These are phyloP conservation scores for Coelopa frigida DNA, from an alignment of 1,140 invertebrate species.

Conservation along the genomic window DNA sequence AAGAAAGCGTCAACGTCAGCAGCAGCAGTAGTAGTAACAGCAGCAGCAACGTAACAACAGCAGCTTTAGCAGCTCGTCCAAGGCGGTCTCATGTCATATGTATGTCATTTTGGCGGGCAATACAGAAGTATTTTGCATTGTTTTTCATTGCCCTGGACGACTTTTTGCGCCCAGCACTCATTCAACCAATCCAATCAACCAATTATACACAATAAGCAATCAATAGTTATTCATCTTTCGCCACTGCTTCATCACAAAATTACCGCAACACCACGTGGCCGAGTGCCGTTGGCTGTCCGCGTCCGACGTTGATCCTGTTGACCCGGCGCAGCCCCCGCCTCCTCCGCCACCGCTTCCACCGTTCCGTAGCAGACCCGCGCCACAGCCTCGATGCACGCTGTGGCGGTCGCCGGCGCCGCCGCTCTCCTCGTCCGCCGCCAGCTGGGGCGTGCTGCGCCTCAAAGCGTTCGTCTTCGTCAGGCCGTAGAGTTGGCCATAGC, in stretches of 20 bases:
- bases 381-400: conserved; percentile 6
- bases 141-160: too few relatives aligned
- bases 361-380: conserved; percentile 8
- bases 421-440: conserved; percentile 17
- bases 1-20: too few relatives aligned
- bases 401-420: background rate
- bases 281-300: conserved; percentile 22
- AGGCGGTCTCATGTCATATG: too few relatives aligned
- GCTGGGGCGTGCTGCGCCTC: conserved; percentile 21
- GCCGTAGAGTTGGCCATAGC: conserved; percentile 12
- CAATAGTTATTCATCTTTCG: conserved; percentile 48
- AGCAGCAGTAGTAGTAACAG: too few relatives aligned
- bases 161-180: too few relatives aligned
- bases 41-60: too few relatives aligned
- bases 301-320: background rate
- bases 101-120: too few relatives aligned
- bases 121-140: too few relatives aligned
- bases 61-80: too few relatives aligned
- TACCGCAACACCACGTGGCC: conserved; percentile 53
- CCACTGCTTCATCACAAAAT: conserved; percentile 50
- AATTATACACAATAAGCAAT: conserved; percentile 7
- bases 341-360: background rate
- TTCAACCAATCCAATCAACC: too few relatives aligned
- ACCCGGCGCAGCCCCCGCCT: background rate
- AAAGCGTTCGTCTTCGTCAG: conserved; percentile 11